These are phyloP conservation scores for Dicerorhinus sumatrensis DNA, from an alignment of 2,113 vertebrate genomes.

Conservation along the genomic window DNA sequence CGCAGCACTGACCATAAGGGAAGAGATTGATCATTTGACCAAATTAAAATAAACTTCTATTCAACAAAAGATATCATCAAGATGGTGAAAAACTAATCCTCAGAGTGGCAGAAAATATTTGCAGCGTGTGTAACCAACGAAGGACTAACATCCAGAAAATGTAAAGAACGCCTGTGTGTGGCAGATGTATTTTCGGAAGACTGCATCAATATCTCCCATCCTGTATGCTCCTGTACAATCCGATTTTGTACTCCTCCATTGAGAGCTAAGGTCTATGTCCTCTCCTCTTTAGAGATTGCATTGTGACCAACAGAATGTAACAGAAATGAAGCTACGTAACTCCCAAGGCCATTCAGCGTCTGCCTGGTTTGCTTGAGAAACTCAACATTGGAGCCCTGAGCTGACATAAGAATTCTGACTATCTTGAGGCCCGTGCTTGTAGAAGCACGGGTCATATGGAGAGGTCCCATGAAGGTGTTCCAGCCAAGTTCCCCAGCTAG, in stretches of 20 bases:
- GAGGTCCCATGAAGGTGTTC: not conserved
- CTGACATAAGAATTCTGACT: not conserved
- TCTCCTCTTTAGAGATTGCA: not conserved
- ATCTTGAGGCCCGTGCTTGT: not conserved
- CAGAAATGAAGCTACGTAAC: not conserved
- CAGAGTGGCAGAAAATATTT: not conserved
- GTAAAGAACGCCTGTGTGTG: not conserved
- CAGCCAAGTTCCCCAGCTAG: not conserved
- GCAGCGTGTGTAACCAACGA: not conserved
- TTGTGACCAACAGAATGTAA: not conserved
- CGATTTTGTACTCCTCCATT: not conserved
- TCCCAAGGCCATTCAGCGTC: not conserved
- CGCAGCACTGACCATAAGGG: not conserved
- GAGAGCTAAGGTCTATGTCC: not conserved
- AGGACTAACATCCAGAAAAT: not conserved
- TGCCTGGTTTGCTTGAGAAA: not conserved
- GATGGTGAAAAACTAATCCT: not conserved
- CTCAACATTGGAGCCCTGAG: not conserved
- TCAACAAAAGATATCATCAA: not conserved
- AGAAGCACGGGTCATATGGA: not conserved
- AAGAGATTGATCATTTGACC: not conserved
- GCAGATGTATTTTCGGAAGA: not conserved
- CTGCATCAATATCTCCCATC: not conserved
- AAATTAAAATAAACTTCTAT: conserved; percentile 27
- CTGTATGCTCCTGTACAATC: not conserved